These are phyloP conservation scores for Candidula unifasciata DNA, from an alignment of 2,888 invertebrate genomes.

Conservation along the genomic window DNA sequence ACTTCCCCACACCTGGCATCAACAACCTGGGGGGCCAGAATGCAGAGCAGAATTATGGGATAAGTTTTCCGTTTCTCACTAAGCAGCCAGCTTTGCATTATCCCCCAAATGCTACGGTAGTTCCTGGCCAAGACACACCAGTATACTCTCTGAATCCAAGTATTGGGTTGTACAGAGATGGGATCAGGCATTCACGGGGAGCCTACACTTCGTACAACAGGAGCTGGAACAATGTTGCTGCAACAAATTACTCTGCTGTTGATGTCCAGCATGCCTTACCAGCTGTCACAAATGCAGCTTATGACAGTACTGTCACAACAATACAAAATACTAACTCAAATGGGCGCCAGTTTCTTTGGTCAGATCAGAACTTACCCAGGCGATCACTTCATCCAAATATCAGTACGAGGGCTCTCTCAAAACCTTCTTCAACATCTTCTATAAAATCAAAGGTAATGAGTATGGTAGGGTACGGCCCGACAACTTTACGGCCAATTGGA, in stretches of 20 bases:
- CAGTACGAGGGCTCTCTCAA: neutral
- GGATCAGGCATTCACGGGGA: conserved; percentile 26
- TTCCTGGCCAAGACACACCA: conserved; percentile 53
- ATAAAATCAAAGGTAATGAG: conserved; percentile 65
- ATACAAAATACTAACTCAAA: conserved; percentile 15
- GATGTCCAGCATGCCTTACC: neutral
- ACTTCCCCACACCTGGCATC: conserved; percentile 34
- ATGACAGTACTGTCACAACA: neutral
- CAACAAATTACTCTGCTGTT: neutral
- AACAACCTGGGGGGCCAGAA: conserved; percentile 5
- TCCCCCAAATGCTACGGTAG: conserved; percentile 55
- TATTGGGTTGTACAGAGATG: conserved; percentile 30
- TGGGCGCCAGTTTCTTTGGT: neutral
- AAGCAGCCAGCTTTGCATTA: conserved; percentile 43
- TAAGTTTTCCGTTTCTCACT: conserved; percentile 31
- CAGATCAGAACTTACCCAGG: conserved; percentile 38
- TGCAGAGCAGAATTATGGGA: conserved; percentile 32
- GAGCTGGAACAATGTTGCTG: conserved; percentile 39
- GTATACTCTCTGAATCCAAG: conserved; percentile 42
- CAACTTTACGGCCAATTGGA: conserved; percentile 64
- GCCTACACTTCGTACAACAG: neutral
- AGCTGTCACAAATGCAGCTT: neutral
- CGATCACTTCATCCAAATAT: conserved; percentile 40
- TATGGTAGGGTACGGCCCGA: conserved; percentile 61
- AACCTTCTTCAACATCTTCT: conserved; percentile 49